Evolutionary conservation across 1,140 invertebrate genomes (phyloP).

Genomic region (Drosophila nigromelanica): DNA sequence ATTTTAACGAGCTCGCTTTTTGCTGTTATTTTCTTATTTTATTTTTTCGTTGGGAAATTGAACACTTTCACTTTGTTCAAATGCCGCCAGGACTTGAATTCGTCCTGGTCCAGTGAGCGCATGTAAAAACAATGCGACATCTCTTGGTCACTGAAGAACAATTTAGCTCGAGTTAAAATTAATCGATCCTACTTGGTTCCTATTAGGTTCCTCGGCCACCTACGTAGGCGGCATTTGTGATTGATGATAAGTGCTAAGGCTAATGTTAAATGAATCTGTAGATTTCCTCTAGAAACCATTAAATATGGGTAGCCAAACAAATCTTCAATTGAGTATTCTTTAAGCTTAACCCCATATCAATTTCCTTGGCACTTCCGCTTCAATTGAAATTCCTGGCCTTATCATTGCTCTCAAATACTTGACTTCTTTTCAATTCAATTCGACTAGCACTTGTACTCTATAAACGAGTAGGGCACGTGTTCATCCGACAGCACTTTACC

Average conservation of each 20-base stretch:
- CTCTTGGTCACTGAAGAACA: conserved; percentile 17
- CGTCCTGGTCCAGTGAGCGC: conserved; percentile 24
- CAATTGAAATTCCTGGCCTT: conserved; percentile 9
- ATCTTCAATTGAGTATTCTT: neutral
- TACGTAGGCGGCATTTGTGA: conserved; percentile 37
- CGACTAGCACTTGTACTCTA: conserved; percentile 7
- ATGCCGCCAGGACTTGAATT: conserved; percentile 57
- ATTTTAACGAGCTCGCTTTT: conserved; percentile 61
- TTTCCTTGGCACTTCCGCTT: conserved; percentile 51
- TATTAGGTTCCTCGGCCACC: conserved; percentile 16
- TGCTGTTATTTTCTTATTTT: too few relatives aligned
- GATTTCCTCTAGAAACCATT: conserved; percentile 7
- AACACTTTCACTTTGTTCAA: conserved; percentile 73
- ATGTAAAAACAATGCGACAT: conserved; percentile 36
- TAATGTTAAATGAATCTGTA: conserved; percentile 27
- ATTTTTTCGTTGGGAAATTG: conserved; percentile 59
- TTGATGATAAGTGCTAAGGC: conserved; percentile 55
- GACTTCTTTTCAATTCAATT: conserved; percentile 18
- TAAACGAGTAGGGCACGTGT: conserved; percentile 41
- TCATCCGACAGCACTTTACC: conserved; percentile 30
- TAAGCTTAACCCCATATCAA: neutral
- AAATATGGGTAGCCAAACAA: neutral
- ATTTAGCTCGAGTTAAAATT: conserved; percentile 11
- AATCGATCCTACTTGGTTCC: neutral
- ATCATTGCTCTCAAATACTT: conserved; percentile 12